These are phyloP conservation scores for Elysia chlorotica DNA, from an alignment of 1,140 invertebrate genomes.

Conservation along the genomic window DNA sequence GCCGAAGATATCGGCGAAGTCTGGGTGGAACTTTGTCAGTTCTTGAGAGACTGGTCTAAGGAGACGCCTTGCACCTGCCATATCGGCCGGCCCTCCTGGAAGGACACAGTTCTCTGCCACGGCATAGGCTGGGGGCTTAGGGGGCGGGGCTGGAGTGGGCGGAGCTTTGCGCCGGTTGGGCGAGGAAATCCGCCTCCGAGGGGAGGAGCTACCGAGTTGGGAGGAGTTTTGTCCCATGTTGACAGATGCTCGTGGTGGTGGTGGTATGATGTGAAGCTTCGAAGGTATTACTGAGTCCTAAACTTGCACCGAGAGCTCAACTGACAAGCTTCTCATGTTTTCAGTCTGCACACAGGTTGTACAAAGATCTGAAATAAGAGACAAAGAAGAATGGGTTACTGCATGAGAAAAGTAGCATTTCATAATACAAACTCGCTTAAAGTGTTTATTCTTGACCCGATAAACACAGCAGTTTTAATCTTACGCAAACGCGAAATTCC, in stretches of 20 bases:
- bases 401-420: not conserved
- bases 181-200: not conserved
- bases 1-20: conserved; percentile 38
- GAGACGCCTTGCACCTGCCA: conserved; percentile 17
- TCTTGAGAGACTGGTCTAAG: conserved; percentile 42
- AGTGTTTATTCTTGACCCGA: too few relatives aligned
- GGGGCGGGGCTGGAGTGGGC: conserved; percentile 16
- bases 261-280: not conserved
- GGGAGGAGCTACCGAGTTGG: not conserved
- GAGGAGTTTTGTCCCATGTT: conserved; percentile 14
- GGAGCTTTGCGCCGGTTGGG: not conserved
- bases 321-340: too few relatives aligned
- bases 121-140: conserved; percentile 31
- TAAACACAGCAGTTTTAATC: too few relatives aligned
- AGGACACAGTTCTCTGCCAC: conserved; percentile 38
- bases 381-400: not conserved
- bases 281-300: too few relatives aligned
- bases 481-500: too few relatives aligned
- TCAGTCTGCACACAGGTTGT: not conserved
- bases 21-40: conserved; percentile 36
- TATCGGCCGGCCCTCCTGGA: conserved; percentile 24
- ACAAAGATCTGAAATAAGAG: not conserved
- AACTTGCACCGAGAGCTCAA: too few relatives aligned
- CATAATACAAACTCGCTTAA: not conserved
- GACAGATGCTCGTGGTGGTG: not conserved